phyloP scores from a whole-genome alignment of 2,113 vertebrate species.

The Sula dactylatra region DNA sequence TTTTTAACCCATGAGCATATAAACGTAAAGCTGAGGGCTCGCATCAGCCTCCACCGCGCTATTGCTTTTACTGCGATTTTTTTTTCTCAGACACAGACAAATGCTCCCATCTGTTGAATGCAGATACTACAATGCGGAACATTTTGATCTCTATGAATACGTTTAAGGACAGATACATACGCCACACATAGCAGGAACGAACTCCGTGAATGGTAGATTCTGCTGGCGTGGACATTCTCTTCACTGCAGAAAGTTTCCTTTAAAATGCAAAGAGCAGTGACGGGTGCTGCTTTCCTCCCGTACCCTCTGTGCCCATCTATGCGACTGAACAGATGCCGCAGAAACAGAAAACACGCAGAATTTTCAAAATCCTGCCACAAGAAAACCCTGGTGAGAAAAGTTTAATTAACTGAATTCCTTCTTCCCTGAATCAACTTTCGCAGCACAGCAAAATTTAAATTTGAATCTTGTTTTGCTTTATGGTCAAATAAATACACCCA shows the following conservation, averaged over 20 bases:
- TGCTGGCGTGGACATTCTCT: neutral
- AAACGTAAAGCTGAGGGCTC: neutral
- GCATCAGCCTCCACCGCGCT: neutral
- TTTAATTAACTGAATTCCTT: neutral
- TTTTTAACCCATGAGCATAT: neutral
- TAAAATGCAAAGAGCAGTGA: neutral
- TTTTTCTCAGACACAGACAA: neutral
- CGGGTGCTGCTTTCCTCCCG: neutral
- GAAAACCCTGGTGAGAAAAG: neutral
- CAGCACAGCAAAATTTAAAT: neutral
- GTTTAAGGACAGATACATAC: neutral
- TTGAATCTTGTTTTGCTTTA: neutral
- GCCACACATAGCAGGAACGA: neutral
- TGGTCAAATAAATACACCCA: neutral
- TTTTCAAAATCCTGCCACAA: neutral
- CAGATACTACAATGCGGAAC: neutral
- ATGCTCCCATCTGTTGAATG: conserved; percentile 17
- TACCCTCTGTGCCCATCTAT: neutral
- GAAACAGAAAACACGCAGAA: neutral
- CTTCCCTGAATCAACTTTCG: neutral
- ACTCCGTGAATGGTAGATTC: neutral
- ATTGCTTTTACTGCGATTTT: neutral
- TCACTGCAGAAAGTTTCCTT: neutral
- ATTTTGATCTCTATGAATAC: neutral
- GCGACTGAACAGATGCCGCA: neutral